phyloP scores from a whole-genome alignment of 2,888 invertebrate species.

The Pemphredon lugubris region DNA sequence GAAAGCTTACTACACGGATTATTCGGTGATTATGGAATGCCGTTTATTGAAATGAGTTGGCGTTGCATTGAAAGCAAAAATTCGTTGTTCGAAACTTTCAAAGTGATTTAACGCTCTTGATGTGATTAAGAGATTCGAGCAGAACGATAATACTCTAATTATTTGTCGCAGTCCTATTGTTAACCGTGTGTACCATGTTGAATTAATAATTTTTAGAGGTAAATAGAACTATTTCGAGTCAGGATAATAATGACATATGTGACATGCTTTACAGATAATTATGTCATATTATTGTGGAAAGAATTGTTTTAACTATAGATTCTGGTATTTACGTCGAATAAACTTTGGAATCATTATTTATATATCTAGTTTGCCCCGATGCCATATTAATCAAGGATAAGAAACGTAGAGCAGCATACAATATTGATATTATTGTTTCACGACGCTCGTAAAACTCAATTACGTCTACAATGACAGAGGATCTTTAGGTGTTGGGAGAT shows the following conservation, averaged over 20 bases:
- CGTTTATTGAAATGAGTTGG: background rate
- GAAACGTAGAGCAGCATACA: no score
- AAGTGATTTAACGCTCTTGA: background rate
- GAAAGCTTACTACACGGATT: no score
- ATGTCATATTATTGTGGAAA: background rate
- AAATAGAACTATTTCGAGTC: background rate
- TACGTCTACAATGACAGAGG: no score
- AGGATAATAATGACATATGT: background rate
- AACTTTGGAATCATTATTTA: no score
- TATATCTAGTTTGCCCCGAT: no score
- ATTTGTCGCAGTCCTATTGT: background rate
- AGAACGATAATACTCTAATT: conserved; percentile 28
- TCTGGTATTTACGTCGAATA: no score
- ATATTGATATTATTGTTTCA: no score
- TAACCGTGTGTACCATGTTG: background rate
- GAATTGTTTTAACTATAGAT: no score
- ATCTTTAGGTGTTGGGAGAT: no score
- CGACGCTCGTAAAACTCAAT: no score
- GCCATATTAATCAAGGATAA: no score
- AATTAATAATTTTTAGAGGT: background rate
- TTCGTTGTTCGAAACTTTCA: conserved; percentile 2
- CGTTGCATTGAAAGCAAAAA: background rate
- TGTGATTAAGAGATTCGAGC: background rate
- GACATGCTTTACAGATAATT: background rate
- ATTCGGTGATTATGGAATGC: background rate